Evolutionary conservation across 2,888 invertebrate genomes (phyloP), one percentile per base, ranked within the genome.

Genomic region (Thecocarcelia acutangulata): DNA sequence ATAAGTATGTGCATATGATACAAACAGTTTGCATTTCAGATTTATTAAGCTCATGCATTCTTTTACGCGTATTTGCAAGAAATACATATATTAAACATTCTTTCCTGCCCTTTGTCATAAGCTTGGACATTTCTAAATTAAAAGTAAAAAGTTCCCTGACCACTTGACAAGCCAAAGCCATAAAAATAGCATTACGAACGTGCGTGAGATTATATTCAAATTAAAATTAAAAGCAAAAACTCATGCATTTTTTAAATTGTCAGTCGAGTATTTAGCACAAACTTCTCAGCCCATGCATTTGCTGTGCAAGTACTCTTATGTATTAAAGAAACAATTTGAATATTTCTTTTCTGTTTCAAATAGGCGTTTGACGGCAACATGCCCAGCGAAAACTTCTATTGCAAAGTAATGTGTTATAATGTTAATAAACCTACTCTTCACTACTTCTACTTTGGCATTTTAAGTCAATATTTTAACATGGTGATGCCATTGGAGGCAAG

Each of bases 141-240:
- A 54, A 56, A 56, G 44, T 50, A 42, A 9, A 61, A 52, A 56
- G 37, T 63, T 56, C 6, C 5, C 48, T 64, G 70, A 21, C 70
- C 61, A 64, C 69, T 77, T 56, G 17, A 50, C 17, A 56, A 46
- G 56, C 5, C 6, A 70, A 54, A 37, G 56, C 12, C 5, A 8
- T 1, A 48, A 63, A 46, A 73, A 56, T 21, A 40, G 37, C 46
- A 46, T 70, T 46, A 44, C 40, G 59, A 63, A 46, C 56, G 19
- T 77, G 70, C 70, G 21, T 70, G 64, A 64, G 69, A 69, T 77
- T 46, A 63, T 24, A 44, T 73, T 44, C 37, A 52, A 70, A 75
- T 33, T 70, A 56, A 28, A 42, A 4, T 24, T 1, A 33, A 5
- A 33, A 33, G 9, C 5, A 33, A 33, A 8, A 33, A 33, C 33